Evolutionary conservation across 2,113 vertebrate genomes (phyloP).

Genomic region (Ictalurus punctatus): DNA sequence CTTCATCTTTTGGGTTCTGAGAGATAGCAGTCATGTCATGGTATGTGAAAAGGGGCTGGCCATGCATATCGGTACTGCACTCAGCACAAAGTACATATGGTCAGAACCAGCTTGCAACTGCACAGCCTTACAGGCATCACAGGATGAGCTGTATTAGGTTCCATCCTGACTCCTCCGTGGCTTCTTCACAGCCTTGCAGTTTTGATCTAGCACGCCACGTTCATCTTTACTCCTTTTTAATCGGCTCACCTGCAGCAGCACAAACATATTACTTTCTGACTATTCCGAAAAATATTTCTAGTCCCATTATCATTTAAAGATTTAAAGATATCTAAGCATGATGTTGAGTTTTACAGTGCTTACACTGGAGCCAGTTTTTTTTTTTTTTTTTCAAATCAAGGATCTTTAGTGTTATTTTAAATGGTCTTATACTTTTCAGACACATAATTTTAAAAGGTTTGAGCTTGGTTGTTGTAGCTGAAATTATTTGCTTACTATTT

Average conservation of each 20-base stretch:
- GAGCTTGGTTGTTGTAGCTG: not conserved
- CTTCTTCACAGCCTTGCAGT: conserved; percentile 64
- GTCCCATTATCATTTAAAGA: not conserved
- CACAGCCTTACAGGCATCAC: not conserved
- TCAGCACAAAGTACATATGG: not conserved
- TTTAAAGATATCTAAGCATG: not conserved
- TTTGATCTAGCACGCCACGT: conserved; percentile 53
- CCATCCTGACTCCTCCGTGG: conserved; percentile 69
- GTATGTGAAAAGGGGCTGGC: not conserved
- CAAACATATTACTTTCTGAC: not conserved
- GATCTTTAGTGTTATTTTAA: not conserved
- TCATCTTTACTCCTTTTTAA: conserved; percentile 67
- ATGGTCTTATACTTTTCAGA: not conserved
- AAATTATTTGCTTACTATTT: not conserved
- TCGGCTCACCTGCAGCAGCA: conserved; percentile 60
- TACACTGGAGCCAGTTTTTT: not conserved
- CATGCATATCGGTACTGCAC: not conserved
- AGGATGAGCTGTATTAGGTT: conserved; percentile 30
- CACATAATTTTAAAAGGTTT: not conserved
- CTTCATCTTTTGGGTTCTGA: conserved; percentile 21
- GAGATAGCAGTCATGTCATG: conserved; percentile 8
- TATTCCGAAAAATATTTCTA: not conserved
- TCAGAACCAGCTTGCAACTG: conserved; percentile 17
- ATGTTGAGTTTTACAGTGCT: not conserved
- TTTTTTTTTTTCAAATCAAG: not conserved